These are phyloP conservation scores for Acomys russatus DNA, from an alignment of 2,797 vertebrate genomes.

Conservation along the genomic window DNA sequence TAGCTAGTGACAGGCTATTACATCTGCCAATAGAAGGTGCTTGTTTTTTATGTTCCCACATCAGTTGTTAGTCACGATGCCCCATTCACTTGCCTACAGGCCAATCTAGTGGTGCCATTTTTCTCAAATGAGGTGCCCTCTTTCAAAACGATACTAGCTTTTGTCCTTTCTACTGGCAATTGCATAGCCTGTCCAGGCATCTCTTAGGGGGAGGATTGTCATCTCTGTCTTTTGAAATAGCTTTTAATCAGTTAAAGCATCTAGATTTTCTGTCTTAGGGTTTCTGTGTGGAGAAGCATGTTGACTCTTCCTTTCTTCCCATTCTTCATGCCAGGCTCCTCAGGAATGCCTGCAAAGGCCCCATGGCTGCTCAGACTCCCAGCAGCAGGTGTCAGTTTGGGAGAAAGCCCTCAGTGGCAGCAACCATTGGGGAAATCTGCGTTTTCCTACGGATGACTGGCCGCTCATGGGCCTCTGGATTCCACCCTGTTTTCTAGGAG, in stretches of 20 bases:
- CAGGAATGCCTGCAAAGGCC: conserved; percentile 38
- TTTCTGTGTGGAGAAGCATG: conserved; percentile 39
- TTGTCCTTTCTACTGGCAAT: conserved; percentile 22
- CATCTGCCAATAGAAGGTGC: background rate
- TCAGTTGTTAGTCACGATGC: background rate
- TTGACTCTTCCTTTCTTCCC: background rate
- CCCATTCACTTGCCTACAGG: background rate
- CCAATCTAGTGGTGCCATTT: background rate
- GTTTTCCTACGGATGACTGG: conserved; percentile 50
- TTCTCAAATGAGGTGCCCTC: background rate
- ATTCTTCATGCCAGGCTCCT: conserved; percentile 3
- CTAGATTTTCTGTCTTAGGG: conserved; percentile 51
- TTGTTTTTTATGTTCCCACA: background rate
- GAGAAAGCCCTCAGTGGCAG: conserved; percentile 33
- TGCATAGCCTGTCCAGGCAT: conserved; percentile 26
- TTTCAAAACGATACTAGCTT: background rate
- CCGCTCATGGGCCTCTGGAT: background rate
- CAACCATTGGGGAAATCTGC: background rate
- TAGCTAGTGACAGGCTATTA: background rate
- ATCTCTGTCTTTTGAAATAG: conserved; percentile 57
- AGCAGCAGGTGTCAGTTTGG: background rate
- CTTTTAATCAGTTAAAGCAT: conserved; percentile 66
- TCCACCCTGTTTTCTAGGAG: conserved; percentile 12
- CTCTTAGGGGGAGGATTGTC: conserved; percentile 58
- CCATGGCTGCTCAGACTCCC: conserved; percentile 25